These are phyloP conservation scores for Morinoia aosen DNA, from an alignment of 2,888 invertebrate genomes.

Conservation along the genomic window DNA sequence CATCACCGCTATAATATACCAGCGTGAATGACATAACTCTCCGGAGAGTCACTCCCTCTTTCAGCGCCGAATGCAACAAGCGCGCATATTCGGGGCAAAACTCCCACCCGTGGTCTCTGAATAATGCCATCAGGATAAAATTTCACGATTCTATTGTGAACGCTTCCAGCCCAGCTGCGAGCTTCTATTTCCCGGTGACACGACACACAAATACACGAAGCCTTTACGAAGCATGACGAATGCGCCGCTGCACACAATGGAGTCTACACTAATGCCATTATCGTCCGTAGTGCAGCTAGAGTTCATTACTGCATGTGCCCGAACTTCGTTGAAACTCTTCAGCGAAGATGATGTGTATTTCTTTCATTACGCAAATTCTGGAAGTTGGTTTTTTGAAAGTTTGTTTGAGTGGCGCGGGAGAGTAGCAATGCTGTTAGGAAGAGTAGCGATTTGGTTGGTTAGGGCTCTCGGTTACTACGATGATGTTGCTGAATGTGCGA, in stretches of 20 bases:
- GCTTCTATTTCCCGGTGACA: not conserved
- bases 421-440: not conserved
- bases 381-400: not conserved
- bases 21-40: not conserved
- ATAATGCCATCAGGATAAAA: constrained; percentile 37
- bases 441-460: not conserved
- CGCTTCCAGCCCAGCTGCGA: not conserved
- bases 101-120: not conserved
- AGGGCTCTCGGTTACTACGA: not conserved
- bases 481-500: not conserved
- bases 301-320: not conserved
- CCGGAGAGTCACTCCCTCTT: not conserved
- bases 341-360: not conserved
- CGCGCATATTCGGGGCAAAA: not conserved
- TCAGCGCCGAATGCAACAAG: not conserved
- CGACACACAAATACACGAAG: not conserved
- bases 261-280: not conserved
- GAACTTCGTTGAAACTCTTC: not conserved
- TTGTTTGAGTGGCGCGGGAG: not conserved
- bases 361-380: not conserved
- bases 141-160: constrained; percentile 30
- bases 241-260: constrained; percentile 7
- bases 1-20: not conserved
- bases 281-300: not conserved
- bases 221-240: not conserved